A percentile compares a stretch with the other conserved stretches of the same genome.
Evolutionary conservation across 1,140 invertebrate genomes (phyloP).

Genomic region (Lepidotrigona ventralis): DNA sequence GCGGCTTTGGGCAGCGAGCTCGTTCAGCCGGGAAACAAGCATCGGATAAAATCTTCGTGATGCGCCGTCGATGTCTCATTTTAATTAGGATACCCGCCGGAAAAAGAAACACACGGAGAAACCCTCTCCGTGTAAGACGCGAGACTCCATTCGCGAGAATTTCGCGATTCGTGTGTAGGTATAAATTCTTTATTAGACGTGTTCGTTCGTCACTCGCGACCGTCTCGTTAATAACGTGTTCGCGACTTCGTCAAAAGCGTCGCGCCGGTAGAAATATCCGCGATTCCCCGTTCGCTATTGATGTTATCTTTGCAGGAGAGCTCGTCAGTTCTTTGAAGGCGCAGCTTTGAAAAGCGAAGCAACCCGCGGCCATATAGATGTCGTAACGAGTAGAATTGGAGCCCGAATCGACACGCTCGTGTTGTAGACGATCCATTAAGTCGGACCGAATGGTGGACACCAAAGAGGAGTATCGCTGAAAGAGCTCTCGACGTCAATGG

Average conservation of each 20-base stretch:
- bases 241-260: slow-evolving; percentile 1
- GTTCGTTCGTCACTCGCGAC: not conserved
- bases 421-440: slow-evolving; percentile 46
- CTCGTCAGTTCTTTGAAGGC: slow-evolving; percentile 48
- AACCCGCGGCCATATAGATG: slow-evolving; percentile 29
- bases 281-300: slow-evolving; percentile 47
- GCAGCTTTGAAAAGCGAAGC: slow-evolving; percentile 49
- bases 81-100: slow-evolving; percentile 4
- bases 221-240: slow-evolving; percentile 15
- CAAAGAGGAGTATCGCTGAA: slow-evolving; percentile 13
- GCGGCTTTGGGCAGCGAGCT: slow-evolving; percentile 9
- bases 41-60: slow-evolving; percentile 31
- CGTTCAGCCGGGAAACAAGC: slow-evolving; percentile 18
- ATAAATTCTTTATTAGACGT: slow-evolving; percentile 1
- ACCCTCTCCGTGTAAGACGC: not conserved
- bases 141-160: not conserved
- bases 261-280: not conserved
- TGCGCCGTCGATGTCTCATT: not conserved
- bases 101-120: not conserved
- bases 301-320: slow-evolving; percentile 50
- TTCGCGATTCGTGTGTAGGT: not conserved
- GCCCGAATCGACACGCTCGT: slow-evolving; percentile 33
- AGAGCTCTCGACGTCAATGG: not conserved
- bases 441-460: not conserved
- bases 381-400: slow-evolving; percentile 61